Evolutionary conservation across 2,113 vertebrate species (phyloP).

Genomic region (Prinia subflava): DNA sequence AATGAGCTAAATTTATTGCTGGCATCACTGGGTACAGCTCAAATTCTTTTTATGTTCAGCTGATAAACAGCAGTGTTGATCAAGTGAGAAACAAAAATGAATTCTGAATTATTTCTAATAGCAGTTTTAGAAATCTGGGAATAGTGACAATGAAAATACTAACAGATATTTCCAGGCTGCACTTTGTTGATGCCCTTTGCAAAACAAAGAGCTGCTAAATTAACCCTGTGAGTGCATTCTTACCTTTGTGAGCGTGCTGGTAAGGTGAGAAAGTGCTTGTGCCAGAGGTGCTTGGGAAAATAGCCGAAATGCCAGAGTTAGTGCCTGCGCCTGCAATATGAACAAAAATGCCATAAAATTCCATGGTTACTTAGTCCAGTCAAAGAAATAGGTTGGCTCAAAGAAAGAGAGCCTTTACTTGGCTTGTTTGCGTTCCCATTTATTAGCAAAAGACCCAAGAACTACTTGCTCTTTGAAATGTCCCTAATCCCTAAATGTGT

Average conservation of each 20-base stretch:
- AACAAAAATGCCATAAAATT: neutral
- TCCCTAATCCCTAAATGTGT: neutral
- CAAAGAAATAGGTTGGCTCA: neutral
- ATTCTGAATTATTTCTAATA: neutral
- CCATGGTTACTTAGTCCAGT: neutral
- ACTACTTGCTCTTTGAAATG: neutral
- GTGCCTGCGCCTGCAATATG: conserved; percentile 78
- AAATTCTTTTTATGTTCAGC: neutral
- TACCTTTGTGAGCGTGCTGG: conserved; percentile 89
- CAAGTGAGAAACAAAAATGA: neutral
- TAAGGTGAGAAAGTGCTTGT: conserved; percentile 85
- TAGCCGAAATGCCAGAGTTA: conserved; percentile 65
- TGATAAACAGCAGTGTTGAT: neutral
- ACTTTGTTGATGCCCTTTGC: neutral
- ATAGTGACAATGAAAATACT: neutral
- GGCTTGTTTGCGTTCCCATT: neutral
- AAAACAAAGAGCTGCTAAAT: neutral
- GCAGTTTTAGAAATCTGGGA: neutral
- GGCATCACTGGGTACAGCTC: neutral
- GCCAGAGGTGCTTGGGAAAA: conserved; percentile 74
- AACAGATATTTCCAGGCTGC: neutral
- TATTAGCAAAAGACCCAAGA: neutral
- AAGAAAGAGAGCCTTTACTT: neutral
- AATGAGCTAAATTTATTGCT: conserved; percentile 10
- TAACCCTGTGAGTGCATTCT: neutral